These are phyloP conservation scores for Antedon mediterranea DNA, from an alignment of 53 echinoderm and acorn worm species.

Conservation along the genomic window DNA sequence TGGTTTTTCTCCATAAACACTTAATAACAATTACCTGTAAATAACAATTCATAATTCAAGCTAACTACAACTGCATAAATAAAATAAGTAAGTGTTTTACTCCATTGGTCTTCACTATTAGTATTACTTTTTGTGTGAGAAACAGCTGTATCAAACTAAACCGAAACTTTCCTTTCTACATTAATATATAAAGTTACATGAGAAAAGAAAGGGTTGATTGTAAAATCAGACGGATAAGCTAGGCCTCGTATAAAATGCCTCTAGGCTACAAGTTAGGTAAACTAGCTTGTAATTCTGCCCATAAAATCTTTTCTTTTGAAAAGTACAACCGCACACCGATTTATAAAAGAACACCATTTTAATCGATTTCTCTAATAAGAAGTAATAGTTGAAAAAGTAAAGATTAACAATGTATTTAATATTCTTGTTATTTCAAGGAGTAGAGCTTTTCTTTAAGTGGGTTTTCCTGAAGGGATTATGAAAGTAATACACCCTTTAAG, in stretches of 20 bases:
- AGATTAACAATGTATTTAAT: background rate
- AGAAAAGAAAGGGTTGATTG: background rate
- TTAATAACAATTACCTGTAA: too few species aligned
- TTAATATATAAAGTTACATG: background rate
- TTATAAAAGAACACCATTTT: background rate
- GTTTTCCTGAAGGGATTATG: background rate
- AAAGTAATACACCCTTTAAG: background rate
- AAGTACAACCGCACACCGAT: background rate
- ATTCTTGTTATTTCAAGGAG: background rate
- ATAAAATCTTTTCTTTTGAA: background rate
- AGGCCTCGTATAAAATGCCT: background rate
- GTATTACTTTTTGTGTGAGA: too few species aligned
- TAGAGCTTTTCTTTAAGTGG: background rate
- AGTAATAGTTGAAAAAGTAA: background rate
- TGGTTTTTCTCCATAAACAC: too few species aligned
- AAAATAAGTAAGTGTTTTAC: too few species aligned
- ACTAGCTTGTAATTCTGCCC: background rate
- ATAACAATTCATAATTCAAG: too few species aligned
- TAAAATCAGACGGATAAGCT: background rate
- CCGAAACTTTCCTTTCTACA: background rate
- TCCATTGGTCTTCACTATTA: too few species aligned
- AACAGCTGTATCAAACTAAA: background rate
- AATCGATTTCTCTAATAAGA: background rate
- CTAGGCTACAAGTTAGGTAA: background rate
- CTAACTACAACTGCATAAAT: too few species aligned